Percentiles rank a stretch among this genome's conserved stretches.
These are phyloP conservation scores for Thryonomys swinderianus DNA, from an alignment of 2,113 vertebrate species.

Conservation along the genomic window DNA sequence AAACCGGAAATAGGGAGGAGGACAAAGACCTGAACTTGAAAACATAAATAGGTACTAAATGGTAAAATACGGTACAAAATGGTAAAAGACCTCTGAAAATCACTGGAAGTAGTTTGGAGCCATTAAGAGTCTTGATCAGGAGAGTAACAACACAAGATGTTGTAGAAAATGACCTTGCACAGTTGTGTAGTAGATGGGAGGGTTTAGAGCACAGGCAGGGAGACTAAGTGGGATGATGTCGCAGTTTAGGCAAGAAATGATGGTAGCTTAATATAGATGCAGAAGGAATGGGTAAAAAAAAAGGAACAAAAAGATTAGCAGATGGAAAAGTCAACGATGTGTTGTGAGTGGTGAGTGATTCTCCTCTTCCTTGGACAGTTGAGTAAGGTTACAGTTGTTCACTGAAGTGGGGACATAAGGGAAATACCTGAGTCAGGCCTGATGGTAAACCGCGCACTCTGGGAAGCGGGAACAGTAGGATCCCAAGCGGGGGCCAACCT, in stretches of 20 bases:
- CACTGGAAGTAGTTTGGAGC: neutral
- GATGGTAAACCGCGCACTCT: neutral
- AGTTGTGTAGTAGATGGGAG: neutral
- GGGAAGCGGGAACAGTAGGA: neutral
- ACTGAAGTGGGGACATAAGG: neutral
- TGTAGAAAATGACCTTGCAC: neutral
- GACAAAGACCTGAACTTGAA: neutral
- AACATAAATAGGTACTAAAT: neutral
- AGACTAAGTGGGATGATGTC: neutral
- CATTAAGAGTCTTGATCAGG: neutral
- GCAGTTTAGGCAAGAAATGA: neutral
- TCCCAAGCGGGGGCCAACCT: neutral
- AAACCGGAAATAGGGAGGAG: neutral
- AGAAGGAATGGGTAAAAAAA: neutral
- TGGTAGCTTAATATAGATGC: neutral
- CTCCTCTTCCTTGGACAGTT: neutral
- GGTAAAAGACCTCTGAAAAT: neutral
- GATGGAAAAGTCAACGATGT: neutral
- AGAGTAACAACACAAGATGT: neutral
- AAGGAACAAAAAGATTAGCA: neutral
- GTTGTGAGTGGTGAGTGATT: neutral
- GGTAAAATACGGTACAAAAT: no score
- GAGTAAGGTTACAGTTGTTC: neutral
- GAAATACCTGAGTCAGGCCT: neutral
- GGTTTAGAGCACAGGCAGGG: neutral